phyloP scores from a whole-genome alignment of 2,797 vertebrate genomes.

The Urocyon cinereoargenteus region DNA sequence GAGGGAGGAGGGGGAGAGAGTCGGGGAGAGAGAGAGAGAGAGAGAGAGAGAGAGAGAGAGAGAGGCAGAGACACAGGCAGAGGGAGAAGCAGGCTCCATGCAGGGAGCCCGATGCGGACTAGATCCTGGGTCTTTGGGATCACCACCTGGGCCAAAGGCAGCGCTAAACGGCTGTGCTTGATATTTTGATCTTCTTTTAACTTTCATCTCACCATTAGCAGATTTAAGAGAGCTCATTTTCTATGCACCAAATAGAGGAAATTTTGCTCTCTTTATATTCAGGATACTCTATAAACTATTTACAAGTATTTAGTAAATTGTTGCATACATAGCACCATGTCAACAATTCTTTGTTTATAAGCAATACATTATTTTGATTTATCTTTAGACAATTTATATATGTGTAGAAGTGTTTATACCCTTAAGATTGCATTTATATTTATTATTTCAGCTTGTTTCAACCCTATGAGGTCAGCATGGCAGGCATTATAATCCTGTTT shows the following conservation, averaged over 20 bases:
- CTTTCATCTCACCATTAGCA: not conserved
- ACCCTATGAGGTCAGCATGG: not conserved
- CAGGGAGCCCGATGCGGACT: too few species aligned
- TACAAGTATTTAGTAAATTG: slow-evolving; percentile 29
- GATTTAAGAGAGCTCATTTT: slow-evolving; percentile 44
- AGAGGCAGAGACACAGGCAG: too few species aligned
- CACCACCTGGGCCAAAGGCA: too few species aligned
- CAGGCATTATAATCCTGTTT: not conserved
- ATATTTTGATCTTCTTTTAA: slow-evolving; percentile 46
- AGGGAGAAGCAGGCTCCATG: too few species aligned
- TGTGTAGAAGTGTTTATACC: not conserved
- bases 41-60: too few species aligned
- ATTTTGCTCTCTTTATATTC: slow-evolving; percentile 35
- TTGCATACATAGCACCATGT: not conserved
- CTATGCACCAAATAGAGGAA: not conserved
- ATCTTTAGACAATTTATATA: not conserved
- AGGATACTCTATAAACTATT: slow-evolving; percentile 24
- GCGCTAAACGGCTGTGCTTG: not conserved
- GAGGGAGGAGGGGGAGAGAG: too few species aligned
- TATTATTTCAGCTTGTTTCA: slow-evolving; percentile 30
- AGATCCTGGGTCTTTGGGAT: too few species aligned
- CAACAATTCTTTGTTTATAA: slow-evolving; percentile 45
- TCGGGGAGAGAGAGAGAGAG: too few species aligned
- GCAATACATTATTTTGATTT: slow-evolving; percentile 21
- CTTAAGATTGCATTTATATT: slow-evolving; percentile 44